These are phyloP conservation scores for Tetraneura akinire DNA, from an alignment of 1,140 invertebrate genomes.

Conservation along the genomic window DNA sequence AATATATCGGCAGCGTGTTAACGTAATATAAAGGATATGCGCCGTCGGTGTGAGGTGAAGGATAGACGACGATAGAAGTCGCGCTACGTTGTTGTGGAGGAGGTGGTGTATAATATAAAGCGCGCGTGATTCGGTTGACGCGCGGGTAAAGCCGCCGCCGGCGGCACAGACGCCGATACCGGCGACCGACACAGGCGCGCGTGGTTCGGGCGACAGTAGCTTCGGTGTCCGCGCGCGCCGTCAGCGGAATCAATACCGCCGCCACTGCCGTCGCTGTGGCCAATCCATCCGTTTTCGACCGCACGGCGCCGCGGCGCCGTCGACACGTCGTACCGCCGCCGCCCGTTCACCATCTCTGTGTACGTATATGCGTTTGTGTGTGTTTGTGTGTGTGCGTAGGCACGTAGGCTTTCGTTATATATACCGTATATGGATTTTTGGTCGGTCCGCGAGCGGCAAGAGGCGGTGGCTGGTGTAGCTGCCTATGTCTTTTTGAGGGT, in stretches of 20 bases:
- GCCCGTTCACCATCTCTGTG: not conserved
- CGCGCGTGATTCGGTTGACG: not conserved
- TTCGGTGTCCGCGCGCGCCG: slow-evolving; percentile 19
- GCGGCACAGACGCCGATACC: slow-evolving; percentile 11
- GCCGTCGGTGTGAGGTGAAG: not conserved
- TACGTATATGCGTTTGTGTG: not conserved
- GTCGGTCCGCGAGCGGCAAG: too few relatives aligned
- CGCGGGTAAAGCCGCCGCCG: not conserved
- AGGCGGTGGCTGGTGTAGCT: not conserved
- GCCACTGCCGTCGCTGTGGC: not conserved
- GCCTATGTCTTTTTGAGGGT: not conserved
- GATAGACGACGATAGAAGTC: not conserved
- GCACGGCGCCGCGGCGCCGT: slow-evolving; percentile 37
- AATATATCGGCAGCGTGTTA: slow-evolving; percentile 17
- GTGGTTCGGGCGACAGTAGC: not conserved
- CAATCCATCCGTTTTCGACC: slow-evolving; percentile 47
- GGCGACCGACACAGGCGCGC: slow-evolving; percentile 23
- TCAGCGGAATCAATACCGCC: slow-evolving; percentile 42
- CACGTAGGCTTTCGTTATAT: not conserved
- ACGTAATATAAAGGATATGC: not conserved
- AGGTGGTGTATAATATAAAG: not conserved
- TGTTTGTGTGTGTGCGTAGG: not conserved
- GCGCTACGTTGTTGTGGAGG: too few relatives aligned
- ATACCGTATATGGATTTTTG: slow-evolving; percentile 47
- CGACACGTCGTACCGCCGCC: slow-evolving; percentile 3